Evolutionary conservation across 2,113 vertebrate genomes (phyloP).

Genomic region (Macaca fascicularis): T2T-MFA8v1.1 NC_088378.1:30747501-30748000

Average conservation of each 20-base stretch:
- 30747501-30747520: conserved; percentile 17
- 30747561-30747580: conserved; percentile 68
- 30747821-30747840: not conserved
- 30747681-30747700: not conserved
- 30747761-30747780: not conserved
- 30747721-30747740: not conserved
- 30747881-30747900: not conserved
- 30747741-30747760: not conserved
- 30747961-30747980: not conserved
- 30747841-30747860: not conserved
- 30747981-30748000: conserved; percentile 24
- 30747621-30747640: conserved; percentile 59
- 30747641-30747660: conserved; percentile 67
- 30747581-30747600: conserved; percentile 65
- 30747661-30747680: conserved; percentile 40
- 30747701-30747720: not conserved
- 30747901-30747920: not conserved
- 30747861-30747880: not conserved
- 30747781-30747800: not conserved
- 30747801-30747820: not conserved
- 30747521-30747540: conserved; percentile 73
- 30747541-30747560: conserved; percentile 75
- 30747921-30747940: not conserved
- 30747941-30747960: not conserved
- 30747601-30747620: conserved; percentile 54